Percentiles rank a stretch among this genome's conserved stretches.
Conservation (phyloP, 2,888 invertebrate genomes). For the Aphidoletes aphidimyza region DNA sequence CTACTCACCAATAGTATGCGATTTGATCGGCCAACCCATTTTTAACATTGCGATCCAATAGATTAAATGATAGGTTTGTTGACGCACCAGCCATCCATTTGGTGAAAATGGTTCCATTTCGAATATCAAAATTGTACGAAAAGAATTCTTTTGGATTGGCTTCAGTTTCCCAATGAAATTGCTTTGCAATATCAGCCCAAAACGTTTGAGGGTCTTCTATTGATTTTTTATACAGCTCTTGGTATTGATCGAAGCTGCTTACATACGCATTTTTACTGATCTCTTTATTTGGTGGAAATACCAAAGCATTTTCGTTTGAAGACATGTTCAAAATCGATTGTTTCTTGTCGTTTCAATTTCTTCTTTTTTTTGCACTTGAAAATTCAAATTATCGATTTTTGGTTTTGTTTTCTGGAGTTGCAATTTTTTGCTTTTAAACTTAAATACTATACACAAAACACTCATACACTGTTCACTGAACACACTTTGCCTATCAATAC, state of each 20-base stretch:
- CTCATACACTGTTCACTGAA: too few relatives aligned
- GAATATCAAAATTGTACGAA: conserved; percentile 90
- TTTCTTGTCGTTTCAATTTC: not conserved
- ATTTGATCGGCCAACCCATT: conserved; percentile 89
- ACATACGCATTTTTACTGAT: conserved; percentile 73
- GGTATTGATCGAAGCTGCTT: conserved; percentile 79
- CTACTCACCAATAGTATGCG: conserved; percentile 92
- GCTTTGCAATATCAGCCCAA: conserved; percentile 92
- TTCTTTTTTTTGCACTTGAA: not conserved
- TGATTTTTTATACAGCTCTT: conserved; percentile 84
- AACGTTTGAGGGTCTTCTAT: conserved; percentile 89
- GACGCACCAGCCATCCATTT: conserved; percentile 96
- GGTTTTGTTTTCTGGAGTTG: too few relatives aligned
- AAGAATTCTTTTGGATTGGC: conserved; percentile 80
- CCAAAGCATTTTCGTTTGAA: conserved; percentile 67
- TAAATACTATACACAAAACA: too few relatives aligned
- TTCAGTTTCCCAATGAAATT: conserved; percentile 92
- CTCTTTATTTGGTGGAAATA: conserved; percentile 71
- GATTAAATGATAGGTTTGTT: conserved; percentile 96
- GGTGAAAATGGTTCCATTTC: conserved; percentile 88
- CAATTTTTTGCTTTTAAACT: too few relatives aligned
- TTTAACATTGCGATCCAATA: conserved; percentile 90
- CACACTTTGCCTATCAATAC: too few relatives aligned
- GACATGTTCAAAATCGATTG: conserved; percentile 69
- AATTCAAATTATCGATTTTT: too few relatives aligned